Evolutionary conservation across 2,113 vertebrate species (phyloP), one percentile per base, ranked within the genome.

Genomic region (Pteropus alecto): DNA sequence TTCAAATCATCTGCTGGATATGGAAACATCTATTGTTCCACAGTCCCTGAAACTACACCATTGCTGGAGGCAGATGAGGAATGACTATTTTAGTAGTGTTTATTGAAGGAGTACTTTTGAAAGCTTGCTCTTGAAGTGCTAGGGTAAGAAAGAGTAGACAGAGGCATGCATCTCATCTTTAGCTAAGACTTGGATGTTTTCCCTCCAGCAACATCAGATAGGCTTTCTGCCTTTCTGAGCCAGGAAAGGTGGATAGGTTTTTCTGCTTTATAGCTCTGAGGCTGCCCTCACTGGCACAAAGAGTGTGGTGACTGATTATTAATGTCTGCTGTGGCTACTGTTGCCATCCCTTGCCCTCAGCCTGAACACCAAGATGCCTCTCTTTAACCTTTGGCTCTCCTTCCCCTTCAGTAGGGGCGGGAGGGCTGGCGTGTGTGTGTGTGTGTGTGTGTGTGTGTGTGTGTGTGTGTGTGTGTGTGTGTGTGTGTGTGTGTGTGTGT

Each of bases 1-100:
- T 95, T 86, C 48, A 82, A 61, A 91, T 43, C 67, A 77, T n/a
- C 54, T 67, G n/a, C 35, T 67, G 87, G 81, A 77, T 43, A 85
- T 65, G 46, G 74, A 93, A 73, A 65, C 38, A 30, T 74, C 43
- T 90, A 13, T 95, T 90, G 91, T 89, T 93, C 35, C 79, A 76
- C 18, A 81, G 1, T 43, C 58, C 54, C 61, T 77, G 48, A 89
- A 95, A 76, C 26, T 60, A 68, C 22, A 94, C 41, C 9, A 26
- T n/a, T 83, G 90, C 30, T 96, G 85, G 88, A 94, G 78, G 24
- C 18, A 51, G 11, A 87, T 92, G 60, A 60, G 88, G 81, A 85
- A 82, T 43, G 22, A 94, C 24, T 51, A 41, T 93, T 97, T 97
- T 90, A 63, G 65, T 96, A 63, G 38, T 82, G 85, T 81, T 88